Evolutionary conservation across 35 echinoderm and acorn worm genomes (phyloP), one percentile per base, ranked within the genome.

Genomic region (Amphiura filiformis): DNA sequence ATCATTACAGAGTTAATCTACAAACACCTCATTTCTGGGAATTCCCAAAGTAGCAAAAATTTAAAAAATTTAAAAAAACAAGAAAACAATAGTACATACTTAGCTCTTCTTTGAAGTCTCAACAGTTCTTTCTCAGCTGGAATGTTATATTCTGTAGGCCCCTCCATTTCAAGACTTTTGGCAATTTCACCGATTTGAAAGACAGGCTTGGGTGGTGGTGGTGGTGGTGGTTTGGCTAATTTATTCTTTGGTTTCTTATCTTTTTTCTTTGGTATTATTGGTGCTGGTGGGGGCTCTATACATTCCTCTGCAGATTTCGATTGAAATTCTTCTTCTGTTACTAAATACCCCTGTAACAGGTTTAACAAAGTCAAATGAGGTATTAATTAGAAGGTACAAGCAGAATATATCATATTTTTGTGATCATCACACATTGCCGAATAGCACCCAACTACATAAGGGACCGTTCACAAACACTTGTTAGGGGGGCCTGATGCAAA

Each of bases 291-390:
- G 12, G 87, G 92, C 76, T 56, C 38, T 0, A 89, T 44, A 38
- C 87, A 88, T 79, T 99, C 96, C 81, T 92, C 92, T 34, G 96
- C 96, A 56, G 96, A 79, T 34, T 90, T 94, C 20, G 96, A 99
- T 36, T 83, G 83, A 57, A 95, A 99, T 17, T 52, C 40, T 82
- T 87, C 90, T 39, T 90, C 90, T 36, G 93, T 92, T 32, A 76
- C 80, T 39, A 99, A 87, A 83, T 90, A 94, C 0, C 96, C 96
- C 96, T 99, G 56, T 20, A 70, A n/a, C n/a, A n/a, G n/a, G 89
- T 75, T 5, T 34, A 87, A 57, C 49, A 49, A 26, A 35, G 26
- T 31, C 26, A 3, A 49, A 20, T 1, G 18, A 49, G n/a, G n/a
- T n/a, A n/a, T n/a, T n/a, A n/a, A n/a, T n/a, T n/a, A n/a, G n/a